Conservation (phyloP, 2,797 vertebrate genomes). For the Leptodactylus fallax region DNA sequence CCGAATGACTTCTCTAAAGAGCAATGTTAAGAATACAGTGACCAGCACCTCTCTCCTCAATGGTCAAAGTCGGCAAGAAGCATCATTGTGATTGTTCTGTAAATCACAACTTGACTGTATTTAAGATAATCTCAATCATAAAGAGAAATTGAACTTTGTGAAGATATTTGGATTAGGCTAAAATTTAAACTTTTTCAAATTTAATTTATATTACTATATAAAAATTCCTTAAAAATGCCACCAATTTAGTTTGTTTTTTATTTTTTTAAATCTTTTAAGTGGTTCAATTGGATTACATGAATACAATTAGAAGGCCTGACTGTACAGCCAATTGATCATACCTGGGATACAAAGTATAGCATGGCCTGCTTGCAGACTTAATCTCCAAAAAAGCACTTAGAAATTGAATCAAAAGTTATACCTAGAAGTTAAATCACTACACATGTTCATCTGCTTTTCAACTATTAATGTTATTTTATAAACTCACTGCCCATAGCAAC, state of each 20-base stretch:
- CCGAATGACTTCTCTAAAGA: conserved; percentile 91
- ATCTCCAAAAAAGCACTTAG: neutral
- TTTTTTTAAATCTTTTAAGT: neutral
- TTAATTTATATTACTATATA: neutral
- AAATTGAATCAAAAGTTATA: neutral
- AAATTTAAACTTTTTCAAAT: neutral
- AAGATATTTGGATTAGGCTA: neutral
- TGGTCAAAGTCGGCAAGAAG: conserved; percentile 82
- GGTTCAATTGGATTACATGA: neutral
- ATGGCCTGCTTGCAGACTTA: neutral
- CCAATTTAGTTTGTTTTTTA: neutral
- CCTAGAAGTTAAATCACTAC: no score
- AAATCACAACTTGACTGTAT: neutral
- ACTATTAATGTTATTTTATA: no score
- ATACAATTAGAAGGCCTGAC: neutral
- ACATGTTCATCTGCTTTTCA: no score
- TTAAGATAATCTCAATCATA: neutral
- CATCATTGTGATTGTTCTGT: conserved; percentile 77
- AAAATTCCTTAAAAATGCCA: neutral
- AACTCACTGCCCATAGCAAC: no score
- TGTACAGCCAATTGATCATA: no score
- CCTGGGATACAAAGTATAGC: no score
- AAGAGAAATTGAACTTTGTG: neutral
- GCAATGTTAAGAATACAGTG: conserved; percentile 75
- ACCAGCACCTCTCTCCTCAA: conserved; percentile 76